Conservation (phyloP, 2,797 vertebrate species). For the Megalops cyprinoides region DNA sequence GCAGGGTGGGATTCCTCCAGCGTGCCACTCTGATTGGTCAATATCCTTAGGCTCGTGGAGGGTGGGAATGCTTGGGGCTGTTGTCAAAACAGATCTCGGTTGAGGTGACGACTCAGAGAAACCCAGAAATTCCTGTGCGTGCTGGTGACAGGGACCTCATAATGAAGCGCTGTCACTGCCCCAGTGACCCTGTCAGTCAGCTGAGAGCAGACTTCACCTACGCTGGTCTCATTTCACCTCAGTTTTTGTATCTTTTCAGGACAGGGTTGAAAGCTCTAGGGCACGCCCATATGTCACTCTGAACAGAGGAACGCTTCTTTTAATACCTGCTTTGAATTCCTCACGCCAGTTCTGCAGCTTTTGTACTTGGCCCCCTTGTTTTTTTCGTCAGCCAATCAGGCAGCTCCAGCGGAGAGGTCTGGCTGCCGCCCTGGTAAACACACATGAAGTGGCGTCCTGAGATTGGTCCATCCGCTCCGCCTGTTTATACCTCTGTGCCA, state of each 20-base stretch:
- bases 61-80: not conserved
- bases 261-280: not conserved
- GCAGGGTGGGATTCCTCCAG: not conserved
- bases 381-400: constrained; percentile 16
- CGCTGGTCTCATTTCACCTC: not conserved
- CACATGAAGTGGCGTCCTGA: constrained; percentile 30
- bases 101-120: not conserved
- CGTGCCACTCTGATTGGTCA: not conserved
- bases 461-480: constrained; percentile 26
- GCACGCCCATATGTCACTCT: not conserved
- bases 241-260: not conserved
- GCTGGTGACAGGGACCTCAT: not conserved
- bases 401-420: constrained; percentile 16
- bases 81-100: not conserved
- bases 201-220: not conserved
- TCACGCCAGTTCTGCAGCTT: not conserved
- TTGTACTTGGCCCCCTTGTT: not conserved
- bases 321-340: not conserved
- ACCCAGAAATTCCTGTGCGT: too few relatives aligned
- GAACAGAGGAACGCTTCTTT: not conserved
- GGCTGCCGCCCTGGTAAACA: constrained; percentile 3
- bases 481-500: not conserved
- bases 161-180: too few relatives aligned
- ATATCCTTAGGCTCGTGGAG: not conserved
- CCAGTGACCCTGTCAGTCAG: not conserved